Conservation (phyloP, 2,113 vertebrate genomes). For the Urocynchramus pylzowi region DNA sequence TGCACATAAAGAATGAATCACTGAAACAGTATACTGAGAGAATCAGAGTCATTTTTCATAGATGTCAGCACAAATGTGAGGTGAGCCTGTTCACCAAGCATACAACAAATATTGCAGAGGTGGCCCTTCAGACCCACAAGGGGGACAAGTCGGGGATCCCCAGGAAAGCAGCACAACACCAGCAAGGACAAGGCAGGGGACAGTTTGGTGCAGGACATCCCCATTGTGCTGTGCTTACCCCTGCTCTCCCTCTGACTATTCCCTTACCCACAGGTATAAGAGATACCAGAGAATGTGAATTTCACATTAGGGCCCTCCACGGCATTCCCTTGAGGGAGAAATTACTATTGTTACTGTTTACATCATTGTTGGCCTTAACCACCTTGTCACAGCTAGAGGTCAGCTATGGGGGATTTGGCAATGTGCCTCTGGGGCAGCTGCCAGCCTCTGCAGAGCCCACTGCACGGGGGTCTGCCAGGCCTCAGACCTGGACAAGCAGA, state of each 20-base stretch:
- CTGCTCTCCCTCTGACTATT: not conserved
- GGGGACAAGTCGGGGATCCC: not conserved
- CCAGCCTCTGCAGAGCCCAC: too few relatives aligned
- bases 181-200: not conserved
- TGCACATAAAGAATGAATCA: constrained; percentile 75
- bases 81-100: constrained; percentile 56
- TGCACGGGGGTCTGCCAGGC: accelerated
- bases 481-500: not conserved
- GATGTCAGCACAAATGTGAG: constrained; percentile 49
- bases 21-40: constrained; percentile 63
- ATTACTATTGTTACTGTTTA: not conserved
- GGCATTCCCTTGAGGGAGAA: not conserved
- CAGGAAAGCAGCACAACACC: not conserved
- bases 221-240: not conserved
- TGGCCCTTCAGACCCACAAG: not conserved
- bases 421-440: accelerated
- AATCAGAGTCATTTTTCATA: constrained; percentile 73
- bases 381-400: not conserved
- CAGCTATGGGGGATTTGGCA: not conserved
- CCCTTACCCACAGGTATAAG: not conserved
- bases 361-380: accelerated
- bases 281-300: accelerated
- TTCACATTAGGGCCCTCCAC: accelerated
- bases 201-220: not conserved
- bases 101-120: constrained; percentile 57